A percentile compares a stretch with the other conserved stretches of the same genome.
Conservation (phyloP, 2,888 invertebrate genomes). For the Eristalis arbustorum region DNA sequence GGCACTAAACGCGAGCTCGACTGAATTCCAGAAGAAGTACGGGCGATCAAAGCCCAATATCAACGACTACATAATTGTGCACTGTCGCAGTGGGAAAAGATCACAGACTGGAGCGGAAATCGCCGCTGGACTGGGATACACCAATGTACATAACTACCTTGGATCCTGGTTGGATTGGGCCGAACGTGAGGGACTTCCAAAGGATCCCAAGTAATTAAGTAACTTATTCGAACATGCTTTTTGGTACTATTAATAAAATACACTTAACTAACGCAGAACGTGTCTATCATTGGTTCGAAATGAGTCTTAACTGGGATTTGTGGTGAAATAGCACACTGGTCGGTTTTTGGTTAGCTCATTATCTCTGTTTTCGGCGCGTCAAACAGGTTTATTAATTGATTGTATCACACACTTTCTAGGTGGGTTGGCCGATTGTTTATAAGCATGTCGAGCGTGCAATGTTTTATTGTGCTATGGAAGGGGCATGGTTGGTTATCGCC, state of each 20-base stretch:
- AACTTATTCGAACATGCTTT: background rate
- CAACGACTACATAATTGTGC: slow-evolving; percentile 84
- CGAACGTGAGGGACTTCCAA: slow-evolving; percentile 75
- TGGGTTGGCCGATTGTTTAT: background rate
- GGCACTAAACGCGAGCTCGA: slow-evolving; percentile 67
- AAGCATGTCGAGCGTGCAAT: background rate
- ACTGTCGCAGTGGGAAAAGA: slow-evolving; percentile 85
- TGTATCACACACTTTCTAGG: background rate
- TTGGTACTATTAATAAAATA: background rate
- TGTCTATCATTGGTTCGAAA: background rate
- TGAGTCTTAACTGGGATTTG: background rate
- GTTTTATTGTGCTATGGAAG: background rate
- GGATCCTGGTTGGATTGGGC: slow-evolving; percentile 79
- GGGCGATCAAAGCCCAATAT: slow-evolving; percentile 83
- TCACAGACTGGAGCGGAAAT: slow-evolving; percentile 84
- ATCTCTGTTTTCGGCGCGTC: background rate
- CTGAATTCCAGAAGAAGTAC: slow-evolving; percentile 83
- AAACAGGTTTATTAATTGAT: background rate
- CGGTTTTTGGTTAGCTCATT: background rate
- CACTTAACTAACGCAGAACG: background rate
- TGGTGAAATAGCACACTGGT: slow-evolving; percentile 10
- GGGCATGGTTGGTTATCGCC: background rate
- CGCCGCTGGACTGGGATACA: slow-evolving; percentile 76
- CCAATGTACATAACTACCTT: slow-evolving; percentile 76
- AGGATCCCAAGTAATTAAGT: slow-evolving; percentile 62